Percentiles rank a stretch among this genome's conserved stretches.
Evolutionary conservation across 2,113 vertebrate genomes (phyloP).

Genomic region (Nerophis ophidion): DNA sequence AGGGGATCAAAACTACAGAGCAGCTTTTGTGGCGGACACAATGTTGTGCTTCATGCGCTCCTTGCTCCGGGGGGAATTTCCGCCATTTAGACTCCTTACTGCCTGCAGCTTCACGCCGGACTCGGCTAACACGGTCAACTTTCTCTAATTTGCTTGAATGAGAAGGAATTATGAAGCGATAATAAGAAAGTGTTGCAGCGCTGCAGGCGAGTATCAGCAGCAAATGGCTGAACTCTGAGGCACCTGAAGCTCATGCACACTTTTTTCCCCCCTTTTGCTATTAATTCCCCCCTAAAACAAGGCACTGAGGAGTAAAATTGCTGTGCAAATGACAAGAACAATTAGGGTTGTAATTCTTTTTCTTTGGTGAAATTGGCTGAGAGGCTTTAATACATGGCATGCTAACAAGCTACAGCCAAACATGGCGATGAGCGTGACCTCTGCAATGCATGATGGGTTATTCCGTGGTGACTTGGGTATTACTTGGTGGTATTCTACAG

Average conservation of each 20-base stretch:
- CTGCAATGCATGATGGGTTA: slow-evolving; percentile 31
- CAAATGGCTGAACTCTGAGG: slow-evolving; percentile 77
- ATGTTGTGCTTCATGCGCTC: slow-evolving; percentile 95
- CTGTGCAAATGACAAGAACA: slow-evolving; percentile 72
- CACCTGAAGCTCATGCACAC: slow-evolving; percentile 83
- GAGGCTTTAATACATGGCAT: slow-evolving; percentile 56
- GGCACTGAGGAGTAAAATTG: slow-evolving; percentile 76
- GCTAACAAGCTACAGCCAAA: slow-evolving; percentile 64
- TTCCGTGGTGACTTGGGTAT: no score
- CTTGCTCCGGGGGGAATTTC: slow-evolving; percentile 92
- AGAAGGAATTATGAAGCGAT: slow-evolving; percentile 99
- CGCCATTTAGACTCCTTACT: slow-evolving; percentile 89
- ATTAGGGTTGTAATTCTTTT: slow-evolving; percentile 71
- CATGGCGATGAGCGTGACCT: slow-evolving; percentile 53
- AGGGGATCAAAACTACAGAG: slow-evolving; percentile 98
- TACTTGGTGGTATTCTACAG: no score
- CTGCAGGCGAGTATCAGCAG: slow-evolving; percentile 59
- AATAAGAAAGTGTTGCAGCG: slow-evolving; percentile 75
- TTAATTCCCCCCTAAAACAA: slow-evolving; percentile 95
- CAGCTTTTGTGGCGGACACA: slow-evolving; percentile 97
- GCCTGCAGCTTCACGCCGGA: slow-evolving; percentile 89
- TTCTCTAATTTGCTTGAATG: slow-evolving; percentile 96
- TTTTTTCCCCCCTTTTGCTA: slow-evolving; percentile 69
- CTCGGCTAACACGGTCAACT: slow-evolving; percentile 93
- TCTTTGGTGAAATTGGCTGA: slow-evolving; percentile 56